Evolutionary conservation across 2,888 invertebrate genomes (phyloP).

Genomic region (Lottia scabra): DNA sequence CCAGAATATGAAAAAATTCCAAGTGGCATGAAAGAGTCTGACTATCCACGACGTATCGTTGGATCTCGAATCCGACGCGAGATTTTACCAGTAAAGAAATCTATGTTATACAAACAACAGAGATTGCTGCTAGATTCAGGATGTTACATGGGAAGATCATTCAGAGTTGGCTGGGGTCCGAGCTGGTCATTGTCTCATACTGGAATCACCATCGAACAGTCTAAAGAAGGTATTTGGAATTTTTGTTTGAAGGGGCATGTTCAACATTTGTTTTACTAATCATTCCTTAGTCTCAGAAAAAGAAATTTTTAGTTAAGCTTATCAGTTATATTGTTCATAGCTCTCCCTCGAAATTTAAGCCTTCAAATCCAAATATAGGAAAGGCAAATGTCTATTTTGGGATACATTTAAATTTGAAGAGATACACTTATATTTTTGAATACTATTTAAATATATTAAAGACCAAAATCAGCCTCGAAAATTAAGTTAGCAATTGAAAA

Average conservation of each 20-base stretch:
- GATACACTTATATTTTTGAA: no score
- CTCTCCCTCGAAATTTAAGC: no score
- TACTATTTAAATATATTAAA: no score
- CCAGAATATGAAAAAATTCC: slow-evolving; percentile 54
- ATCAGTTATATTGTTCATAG: no score
- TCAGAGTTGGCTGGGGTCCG: slow-evolving; percentile 82
- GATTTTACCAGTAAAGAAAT: slow-evolving; percentile 53
- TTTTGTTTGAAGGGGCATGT: neutral
- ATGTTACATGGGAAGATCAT: slow-evolving; percentile 71
- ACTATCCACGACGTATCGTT: slow-evolving; percentile 48
- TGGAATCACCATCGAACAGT: slow-evolving; percentile 39
- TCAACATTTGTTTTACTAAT: no score
- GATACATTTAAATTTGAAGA: no score
- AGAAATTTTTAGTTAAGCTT: no score
- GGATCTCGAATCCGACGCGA: slow-evolving; percentile 48
- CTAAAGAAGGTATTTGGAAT: slow-evolving; percentile 4
- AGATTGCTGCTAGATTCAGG: slow-evolving; percentile 65
- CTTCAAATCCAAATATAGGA: no score
- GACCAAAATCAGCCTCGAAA: no score
- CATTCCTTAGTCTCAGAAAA: no score
- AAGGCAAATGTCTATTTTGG: no score
- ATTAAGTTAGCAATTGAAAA: no score
- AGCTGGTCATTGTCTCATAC: slow-evolving; percentile 74
- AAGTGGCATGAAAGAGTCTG: slow-evolving; percentile 54
- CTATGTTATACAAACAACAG: slow-evolving; percentile 58